phyloP scores from a whole-genome alignment of 2,888 invertebrate species.

The Stenchaetothrips biformis region DNA sequence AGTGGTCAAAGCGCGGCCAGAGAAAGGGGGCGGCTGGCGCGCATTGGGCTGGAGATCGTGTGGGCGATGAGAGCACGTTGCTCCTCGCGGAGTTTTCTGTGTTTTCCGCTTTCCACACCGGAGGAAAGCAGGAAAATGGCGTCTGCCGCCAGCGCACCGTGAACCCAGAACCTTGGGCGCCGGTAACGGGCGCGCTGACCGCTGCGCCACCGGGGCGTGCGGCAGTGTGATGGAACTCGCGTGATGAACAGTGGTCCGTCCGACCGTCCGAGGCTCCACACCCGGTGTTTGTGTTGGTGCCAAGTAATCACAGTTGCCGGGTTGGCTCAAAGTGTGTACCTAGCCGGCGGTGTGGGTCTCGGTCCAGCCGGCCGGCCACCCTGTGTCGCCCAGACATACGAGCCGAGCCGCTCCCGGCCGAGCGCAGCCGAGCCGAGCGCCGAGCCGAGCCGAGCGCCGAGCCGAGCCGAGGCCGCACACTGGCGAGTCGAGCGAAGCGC shows the following conservation, averaged over 20 bases:
- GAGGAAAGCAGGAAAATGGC: too few relatives aligned
- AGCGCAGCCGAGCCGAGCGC: background rate
- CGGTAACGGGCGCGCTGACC: too few relatives aligned
- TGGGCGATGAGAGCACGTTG: background rate
- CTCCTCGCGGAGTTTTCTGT: too few relatives aligned
- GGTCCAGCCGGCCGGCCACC: background rate
- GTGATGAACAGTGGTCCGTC: background rate
- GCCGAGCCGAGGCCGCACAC: background rate
- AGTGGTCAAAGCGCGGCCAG: background rate
- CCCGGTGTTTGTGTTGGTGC: background rate
- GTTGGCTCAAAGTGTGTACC: slow-evolving; percentile 18
- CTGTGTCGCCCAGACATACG: background rate
- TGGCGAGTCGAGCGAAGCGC: background rate
- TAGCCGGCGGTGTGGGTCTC: background rate
- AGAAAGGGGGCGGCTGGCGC: background rate
- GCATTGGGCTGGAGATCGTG: background rate
- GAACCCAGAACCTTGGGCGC: too few relatives aligned
- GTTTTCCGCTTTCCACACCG: too few relatives aligned
- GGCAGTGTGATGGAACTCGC: too few relatives aligned
- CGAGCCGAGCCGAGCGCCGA: background rate
- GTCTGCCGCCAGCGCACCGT: background rate
- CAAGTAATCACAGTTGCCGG: slow-evolving; percentile 18
- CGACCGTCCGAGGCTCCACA: too few relatives aligned
- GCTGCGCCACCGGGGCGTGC: too few relatives aligned
- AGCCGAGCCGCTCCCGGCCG: background rate